Conservation (phyloP, 2,888 invertebrate species). For the Helicoverpa assulta region DNA sequence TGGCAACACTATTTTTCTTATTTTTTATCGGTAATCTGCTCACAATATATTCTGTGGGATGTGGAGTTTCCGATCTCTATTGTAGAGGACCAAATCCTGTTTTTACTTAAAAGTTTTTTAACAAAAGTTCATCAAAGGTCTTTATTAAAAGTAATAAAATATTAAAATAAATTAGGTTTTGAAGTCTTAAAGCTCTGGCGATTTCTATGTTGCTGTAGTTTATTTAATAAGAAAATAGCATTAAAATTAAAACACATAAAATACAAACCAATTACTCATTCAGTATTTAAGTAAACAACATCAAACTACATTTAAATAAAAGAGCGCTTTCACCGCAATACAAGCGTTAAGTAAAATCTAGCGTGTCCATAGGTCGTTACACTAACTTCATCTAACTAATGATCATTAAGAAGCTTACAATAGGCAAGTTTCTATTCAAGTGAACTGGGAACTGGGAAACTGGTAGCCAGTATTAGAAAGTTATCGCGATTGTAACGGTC, state of each 20-base stretch:
- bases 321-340: conserved; percentile 15
- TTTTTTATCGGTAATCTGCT: conserved; percentile 68
- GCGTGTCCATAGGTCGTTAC: conserved; percentile 51
- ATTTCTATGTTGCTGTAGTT: too few relatives aligned
- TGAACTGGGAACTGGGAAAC: conserved; percentile 34
- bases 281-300: conserved; percentile 3
- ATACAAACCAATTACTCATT: conserved; percentile 13
- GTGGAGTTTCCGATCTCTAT: conserved; percentile 25
- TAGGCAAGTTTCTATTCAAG: conserved; percentile 50
- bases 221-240: background rate
- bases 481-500: conserved; percentile 16
- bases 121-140: too few relatives aligned
- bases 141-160: too few relatives aligned
- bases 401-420: conserved; percentile 53
- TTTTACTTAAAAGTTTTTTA: conserved; percentile 7
- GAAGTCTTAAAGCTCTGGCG: too few relatives aligned
- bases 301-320: conserved; percentile 22
- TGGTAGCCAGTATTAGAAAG: conserved; percentile 44
- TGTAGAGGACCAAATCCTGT: conserved; percentile 18
- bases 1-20: conserved; percentile 69
- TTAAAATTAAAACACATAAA: background rate
- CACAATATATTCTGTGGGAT: conserved; percentile 49
- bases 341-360: conserved; percentile 37
- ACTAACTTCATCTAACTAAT: conserved; percentile 48
- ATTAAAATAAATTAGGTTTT: too few relatives aligned